A percentile compares a stretch with the other conserved stretches of the same genome.
phyloP scores from a whole-genome alignment of 2,797 vertebrate genomes.

The Clarias fuscus region DNA sequence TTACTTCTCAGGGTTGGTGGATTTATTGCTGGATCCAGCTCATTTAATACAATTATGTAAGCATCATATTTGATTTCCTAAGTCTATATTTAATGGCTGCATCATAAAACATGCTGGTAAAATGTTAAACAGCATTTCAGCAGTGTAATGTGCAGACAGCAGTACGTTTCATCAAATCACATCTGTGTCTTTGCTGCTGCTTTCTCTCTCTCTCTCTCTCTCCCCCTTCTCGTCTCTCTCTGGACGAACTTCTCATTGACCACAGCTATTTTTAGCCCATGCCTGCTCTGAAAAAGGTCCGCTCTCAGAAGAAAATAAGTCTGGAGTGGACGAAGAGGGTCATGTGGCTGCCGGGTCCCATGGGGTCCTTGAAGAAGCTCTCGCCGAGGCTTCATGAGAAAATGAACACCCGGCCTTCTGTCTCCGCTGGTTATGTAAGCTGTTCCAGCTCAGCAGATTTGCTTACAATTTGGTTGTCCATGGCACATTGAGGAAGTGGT shows the following conservation, averaged over 20 bases:
- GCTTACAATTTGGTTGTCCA: slow-evolving; percentile 74
- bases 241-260: slow-evolving; percentile 50
- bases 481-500: slow-evolving; percentile 66
- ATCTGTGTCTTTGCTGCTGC: not conserved
- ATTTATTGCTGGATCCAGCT: not conserved
- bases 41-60: not conserved
- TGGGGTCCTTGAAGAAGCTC: slow-evolving; percentile 35
- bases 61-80: not conserved
- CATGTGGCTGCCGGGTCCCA: slow-evolving; percentile 35
- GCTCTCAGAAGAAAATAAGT: slow-evolving; percentile 51
- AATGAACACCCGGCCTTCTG: slow-evolving; percentile 55
- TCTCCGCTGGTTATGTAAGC: slow-evolving; percentile 68
- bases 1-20: not conserved
- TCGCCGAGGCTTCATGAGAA: slow-evolving; percentile 55
- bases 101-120: not conserved
- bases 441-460: slow-evolving; percentile 68
- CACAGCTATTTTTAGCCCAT: slow-evolving; percentile 53
- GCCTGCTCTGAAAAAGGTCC: slow-evolving; percentile 40
- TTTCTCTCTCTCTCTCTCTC: not conserved
- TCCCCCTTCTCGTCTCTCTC: not conserved
- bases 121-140: not conserved
- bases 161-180: not conserved
- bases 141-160: not conserved
- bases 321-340: slow-evolving; percentile 38
- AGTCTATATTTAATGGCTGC: not conserved